A percentile compares a stretch with the other conserved stretches of the same genome.
These are phyloP conservation scores for Mythimna lalbum DNA, from an alignment of 2,888 invertebrate species.

Conservation along the genomic window DNA sequence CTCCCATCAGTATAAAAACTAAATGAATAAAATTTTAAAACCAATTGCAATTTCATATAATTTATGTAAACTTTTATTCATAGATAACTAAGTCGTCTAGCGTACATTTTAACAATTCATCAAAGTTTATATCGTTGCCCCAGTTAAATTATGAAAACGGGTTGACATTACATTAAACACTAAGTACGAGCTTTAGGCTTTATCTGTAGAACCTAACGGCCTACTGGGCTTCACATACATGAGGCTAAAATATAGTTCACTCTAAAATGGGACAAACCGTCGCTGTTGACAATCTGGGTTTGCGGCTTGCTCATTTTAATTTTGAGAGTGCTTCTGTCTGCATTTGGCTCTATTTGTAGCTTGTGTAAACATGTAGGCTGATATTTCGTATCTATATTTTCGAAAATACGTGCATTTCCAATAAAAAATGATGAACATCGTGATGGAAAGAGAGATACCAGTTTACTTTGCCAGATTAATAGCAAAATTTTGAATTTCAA, in stretches of 20 bases:
- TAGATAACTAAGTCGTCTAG: not conserved
- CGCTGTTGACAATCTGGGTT: constrained; percentile 34
- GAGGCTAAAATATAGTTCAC: constrained; percentile 25
- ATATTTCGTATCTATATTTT: not conserved
- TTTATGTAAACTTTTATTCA: constrained; percentile 1
- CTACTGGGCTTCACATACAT: constrained; percentile 14
- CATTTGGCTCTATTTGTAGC: not conserved
- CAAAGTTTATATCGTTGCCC: constrained; percentile 15
- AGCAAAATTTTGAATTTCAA: not conserved
- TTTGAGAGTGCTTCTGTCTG: constrained; percentile 33
- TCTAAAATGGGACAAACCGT: constrained; percentile 36
- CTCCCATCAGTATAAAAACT: not conserved
- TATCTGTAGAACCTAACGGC: constrained; percentile 29
- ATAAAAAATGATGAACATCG: not conserved
- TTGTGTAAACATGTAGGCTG: not conserved
- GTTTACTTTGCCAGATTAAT: not conserved
- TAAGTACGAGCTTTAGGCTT: constrained; percentile 17
- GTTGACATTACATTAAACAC: constrained; percentile 14
- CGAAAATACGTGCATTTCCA: not conserved
- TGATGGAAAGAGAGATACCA: not conserved
- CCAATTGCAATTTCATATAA: not conserved
- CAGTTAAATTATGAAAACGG: constrained; percentile 31
- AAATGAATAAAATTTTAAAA: not conserved
- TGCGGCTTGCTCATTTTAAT: constrained; percentile 44
- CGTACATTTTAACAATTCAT: constrained; percentile 10